These are phyloP conservation scores for Chelidonichthys spinosus DNA, from an alignment of 2,797 vertebrate genomes.

Conservation along the genomic window DNA sequence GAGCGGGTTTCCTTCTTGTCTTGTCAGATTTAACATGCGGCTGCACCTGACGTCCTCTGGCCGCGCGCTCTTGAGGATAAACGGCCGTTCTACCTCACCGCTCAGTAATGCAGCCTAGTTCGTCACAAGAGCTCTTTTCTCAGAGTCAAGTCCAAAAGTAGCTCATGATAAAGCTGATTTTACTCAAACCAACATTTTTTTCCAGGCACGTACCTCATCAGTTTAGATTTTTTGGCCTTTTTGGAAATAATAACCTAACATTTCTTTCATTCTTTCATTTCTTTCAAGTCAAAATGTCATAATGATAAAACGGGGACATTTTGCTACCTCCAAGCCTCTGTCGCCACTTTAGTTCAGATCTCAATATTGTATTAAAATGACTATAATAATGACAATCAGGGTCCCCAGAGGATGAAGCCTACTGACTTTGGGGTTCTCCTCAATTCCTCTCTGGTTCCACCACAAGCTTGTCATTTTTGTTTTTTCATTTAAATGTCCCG, in stretches of 20 bases:
- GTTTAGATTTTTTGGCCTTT: background rate
- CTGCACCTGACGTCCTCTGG: conserved; percentile 25
- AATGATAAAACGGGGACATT: background rate
- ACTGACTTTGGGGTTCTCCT: background rate
- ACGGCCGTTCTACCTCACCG: conserved; percentile 51
- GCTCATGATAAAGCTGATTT: conserved; percentile 2
- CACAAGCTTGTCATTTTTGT: background rate
- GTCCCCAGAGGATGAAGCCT: background rate
- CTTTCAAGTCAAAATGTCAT: no score
- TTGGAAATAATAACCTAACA: conserved; percentile 4
- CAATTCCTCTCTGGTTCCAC: background rate
- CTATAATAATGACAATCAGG: background rate
- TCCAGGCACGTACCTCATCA: background rate
- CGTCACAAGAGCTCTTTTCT: conserved; percentile 16
- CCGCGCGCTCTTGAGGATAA: conserved; percentile 51
- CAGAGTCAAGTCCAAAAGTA: background rate
- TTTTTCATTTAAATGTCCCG: background rate
- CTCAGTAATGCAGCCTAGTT: conserved; percentile 56
- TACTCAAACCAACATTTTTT: background rate
- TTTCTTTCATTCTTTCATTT: background rate
- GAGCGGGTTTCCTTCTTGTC: conserved; percentile 24
- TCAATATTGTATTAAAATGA: background rate
- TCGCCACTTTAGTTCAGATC: background rate
- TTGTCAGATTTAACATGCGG: conserved; percentile 39
- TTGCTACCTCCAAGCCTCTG: no score